phyloP scores from a whole-genome alignment of 2,888 invertebrate genomes.

The Lasioglossum zephyrum region DNA sequence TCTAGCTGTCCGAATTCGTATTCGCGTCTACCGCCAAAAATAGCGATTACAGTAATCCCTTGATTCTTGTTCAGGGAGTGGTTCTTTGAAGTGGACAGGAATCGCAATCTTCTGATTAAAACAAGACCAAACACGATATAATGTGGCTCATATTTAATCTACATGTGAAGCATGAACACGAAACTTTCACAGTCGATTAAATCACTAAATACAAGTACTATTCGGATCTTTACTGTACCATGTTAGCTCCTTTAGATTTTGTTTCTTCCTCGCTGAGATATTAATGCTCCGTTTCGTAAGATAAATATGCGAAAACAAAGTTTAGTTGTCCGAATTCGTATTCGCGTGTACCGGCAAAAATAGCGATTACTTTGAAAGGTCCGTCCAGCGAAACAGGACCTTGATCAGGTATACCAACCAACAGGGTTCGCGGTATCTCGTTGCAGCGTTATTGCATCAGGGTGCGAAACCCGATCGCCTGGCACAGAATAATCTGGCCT shows the following conservation, averaged over 20 bases:
- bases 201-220: too few relatives aligned
- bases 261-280: neutral
- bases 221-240: too few relatives aligned
- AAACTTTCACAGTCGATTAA: too few relatives aligned
- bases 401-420: neutral
- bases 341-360: neutral
- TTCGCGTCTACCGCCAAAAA: neutral
- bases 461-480: neutral
- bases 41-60: too few relatives aligned
- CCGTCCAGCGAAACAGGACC: neutral
- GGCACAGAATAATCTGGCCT: neutral
- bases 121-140: too few relatives aligned
- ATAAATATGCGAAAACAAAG: too few relatives aligned
- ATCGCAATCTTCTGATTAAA: too few relatives aligned
- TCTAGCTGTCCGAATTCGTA: neutral
- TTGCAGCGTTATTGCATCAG: neutral
- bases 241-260: neutral
- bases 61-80: too few relatives aligned
- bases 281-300: too few relatives aligned
- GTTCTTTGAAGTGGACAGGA: too few relatives aligned
- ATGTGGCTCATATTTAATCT: too few relatives aligned
- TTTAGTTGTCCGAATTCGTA: neutral
- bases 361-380: neutral
- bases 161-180: too few relatives aligned
- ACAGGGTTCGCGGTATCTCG: neutral